A percentile compares a stretch with the other conserved stretches of the same genome.
phyloP scores from a whole-genome alignment of 2,113 vertebrate genomes.

The Bambusicola thoracicus region DNA sequence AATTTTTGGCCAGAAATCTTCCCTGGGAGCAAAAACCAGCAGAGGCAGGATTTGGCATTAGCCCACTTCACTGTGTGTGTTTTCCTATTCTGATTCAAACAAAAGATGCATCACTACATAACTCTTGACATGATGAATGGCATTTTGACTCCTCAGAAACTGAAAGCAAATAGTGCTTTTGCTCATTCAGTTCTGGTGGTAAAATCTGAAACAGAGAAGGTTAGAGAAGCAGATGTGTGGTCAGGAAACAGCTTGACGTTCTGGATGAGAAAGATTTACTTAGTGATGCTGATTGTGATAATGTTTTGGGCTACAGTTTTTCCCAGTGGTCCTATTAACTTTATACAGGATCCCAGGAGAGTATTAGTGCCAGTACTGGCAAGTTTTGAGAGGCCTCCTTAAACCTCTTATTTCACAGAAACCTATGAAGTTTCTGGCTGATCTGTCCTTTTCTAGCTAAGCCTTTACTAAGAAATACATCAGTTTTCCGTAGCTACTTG shows the following conservation, averaged over 20 bases:
- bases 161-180: not conserved
- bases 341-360: not conserved
- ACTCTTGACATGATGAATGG: not conserved
- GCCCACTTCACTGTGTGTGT: accelerated
- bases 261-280: not conserved
- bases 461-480: constrained; percentile 42
- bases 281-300: not conserved
- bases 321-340: not conserved
- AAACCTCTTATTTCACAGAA: constrained; percentile 40
- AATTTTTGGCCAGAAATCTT: not conserved
- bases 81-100: not conserved
- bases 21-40: not conserved
- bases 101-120: accelerated
- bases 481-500: constrained; percentile 21
- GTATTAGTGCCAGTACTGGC: not conserved
- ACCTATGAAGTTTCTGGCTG: constrained; percentile 17
- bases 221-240: not conserved
- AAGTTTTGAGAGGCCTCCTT: constrained; percentile 21
- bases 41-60: not conserved
- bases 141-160: not conserved
- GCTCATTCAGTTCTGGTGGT: not conserved
- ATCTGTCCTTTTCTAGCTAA: not conserved
- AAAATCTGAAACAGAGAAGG: not conserved
- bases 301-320: not conserved
- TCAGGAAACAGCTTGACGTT: not conserved